phyloP scores from a whole-genome alignment of 1,140 invertebrate genomes.

The Drosophila pallidifrons region DNA sequence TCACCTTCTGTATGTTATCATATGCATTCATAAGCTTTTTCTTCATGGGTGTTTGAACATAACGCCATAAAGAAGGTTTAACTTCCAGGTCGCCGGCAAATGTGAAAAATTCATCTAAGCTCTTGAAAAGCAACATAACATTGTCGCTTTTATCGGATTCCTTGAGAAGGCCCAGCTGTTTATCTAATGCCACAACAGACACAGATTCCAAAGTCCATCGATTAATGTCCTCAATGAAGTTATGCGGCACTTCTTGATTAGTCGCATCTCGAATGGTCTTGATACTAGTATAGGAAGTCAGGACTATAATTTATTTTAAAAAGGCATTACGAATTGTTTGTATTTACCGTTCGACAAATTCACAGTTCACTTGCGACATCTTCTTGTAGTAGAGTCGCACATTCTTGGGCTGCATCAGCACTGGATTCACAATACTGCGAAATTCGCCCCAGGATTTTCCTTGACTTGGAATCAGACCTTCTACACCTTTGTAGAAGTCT shows the following conservation, averaged over 20 bases:
- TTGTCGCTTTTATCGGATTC: conserved; percentile 80
- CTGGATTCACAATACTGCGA: conserved; percentile 84
- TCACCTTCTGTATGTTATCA: conserved; percentile 66
- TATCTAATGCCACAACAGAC: conserved; percentile 89
- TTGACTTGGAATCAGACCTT: conserved; percentile 63
- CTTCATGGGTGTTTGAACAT: conserved; percentile 86
- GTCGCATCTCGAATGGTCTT: conserved; percentile 85
- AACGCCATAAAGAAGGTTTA: conserved; percentile 88
- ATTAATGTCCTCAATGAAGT: conserved; percentile 88
- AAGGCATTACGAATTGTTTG: neutral
- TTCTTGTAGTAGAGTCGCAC: conserved; percentile 84
- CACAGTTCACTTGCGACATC: conserved; percentile 84
- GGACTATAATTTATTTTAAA: too few relatives aligned
- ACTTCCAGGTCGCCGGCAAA: conserved; percentile 87
- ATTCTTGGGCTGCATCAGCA: conserved; percentile 86
- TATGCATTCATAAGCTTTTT: conserved; percentile 86
- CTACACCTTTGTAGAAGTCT: conserved; percentile 66
- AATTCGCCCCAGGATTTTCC: conserved; percentile 71
- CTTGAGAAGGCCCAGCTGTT: conserved; percentile 86
- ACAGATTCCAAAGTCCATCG: conserved; percentile 91
- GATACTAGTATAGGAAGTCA: conserved; percentile 76
- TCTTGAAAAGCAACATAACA: conserved; percentile 87
- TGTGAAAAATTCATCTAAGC: conserved; percentile 88
- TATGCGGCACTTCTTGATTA: conserved; percentile 86
- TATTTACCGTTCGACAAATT: conserved; percentile 66